These are phyloP conservation scores for Tragelaphus scriptus DNA, from an alignment of 2,113 vertebrate genomes.

Conservation along the genomic window DNA sequence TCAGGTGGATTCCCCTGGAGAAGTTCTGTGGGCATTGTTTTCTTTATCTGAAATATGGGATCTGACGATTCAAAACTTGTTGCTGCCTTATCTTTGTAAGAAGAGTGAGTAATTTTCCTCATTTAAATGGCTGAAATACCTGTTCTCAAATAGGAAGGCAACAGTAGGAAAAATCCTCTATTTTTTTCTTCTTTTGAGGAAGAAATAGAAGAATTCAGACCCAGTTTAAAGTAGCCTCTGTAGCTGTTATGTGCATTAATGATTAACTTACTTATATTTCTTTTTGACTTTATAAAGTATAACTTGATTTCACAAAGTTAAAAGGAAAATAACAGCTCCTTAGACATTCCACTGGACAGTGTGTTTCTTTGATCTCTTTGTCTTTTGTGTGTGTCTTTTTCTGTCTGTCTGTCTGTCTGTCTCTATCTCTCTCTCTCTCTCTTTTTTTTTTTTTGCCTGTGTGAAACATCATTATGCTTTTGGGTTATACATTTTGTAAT, in stretches of 20 bases:
- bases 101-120: not conserved
- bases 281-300: not conserved
- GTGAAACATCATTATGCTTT: not conserved
- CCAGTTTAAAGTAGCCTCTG: not conserved
- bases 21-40: not conserved
- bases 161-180: not conserved
- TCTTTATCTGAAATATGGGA: conserved; percentile 9
- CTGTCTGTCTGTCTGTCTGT: not conserved
- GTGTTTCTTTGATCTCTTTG: not conserved
- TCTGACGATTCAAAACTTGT: not conserved
- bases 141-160: not conserved
- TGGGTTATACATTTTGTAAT: not conserved
- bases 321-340: not conserved
- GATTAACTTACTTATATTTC: not conserved
- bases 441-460: not conserved
- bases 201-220: not conserved
- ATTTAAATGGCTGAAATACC: not conserved
- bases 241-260: not conserved
- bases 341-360: not conserved
- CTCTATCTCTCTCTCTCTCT: not conserved
- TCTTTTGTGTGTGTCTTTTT: not conserved
- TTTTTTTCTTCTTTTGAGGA: not conserved
- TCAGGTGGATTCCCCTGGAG: not conserved
- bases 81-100: not conserved
- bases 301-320: not conserved